A percentile compares a stretch with the other conserved stretches of the same genome.
These are phyloP conservation scores for Leptobrachium leishanense DNA, from an alignment of 2,113 vertebrate genomes.

Conservation along the genomic window DNA sequence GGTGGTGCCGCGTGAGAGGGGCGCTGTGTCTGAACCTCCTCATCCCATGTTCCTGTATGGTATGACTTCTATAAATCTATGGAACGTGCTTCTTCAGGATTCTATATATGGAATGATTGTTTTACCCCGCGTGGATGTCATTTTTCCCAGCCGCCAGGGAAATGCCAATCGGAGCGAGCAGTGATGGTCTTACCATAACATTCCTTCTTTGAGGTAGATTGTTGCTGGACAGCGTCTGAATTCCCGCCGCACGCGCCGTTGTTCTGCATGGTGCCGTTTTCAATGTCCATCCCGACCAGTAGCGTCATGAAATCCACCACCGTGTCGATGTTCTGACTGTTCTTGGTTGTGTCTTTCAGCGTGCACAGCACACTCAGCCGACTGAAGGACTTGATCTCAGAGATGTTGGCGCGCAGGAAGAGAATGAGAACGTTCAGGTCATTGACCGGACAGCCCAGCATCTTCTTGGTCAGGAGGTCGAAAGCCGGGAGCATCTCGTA, in stretches of 20 bases:
- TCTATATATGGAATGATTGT: too few species aligned
- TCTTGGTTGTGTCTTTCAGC: constrained; percentile 69
- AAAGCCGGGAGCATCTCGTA: constrained; percentile 93
- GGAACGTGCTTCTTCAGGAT: too few species aligned
- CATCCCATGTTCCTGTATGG: too few species aligned
- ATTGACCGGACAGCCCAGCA: constrained; percentile 88
- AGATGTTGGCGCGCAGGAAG: constrained; percentile 87
- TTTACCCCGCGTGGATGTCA: too few species aligned
- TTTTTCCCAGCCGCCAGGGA: too few species aligned
- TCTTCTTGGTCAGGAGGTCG: constrained; percentile 80
- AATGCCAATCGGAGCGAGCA: too few species aligned
- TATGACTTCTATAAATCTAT: too few species aligned
- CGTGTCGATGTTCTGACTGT: constrained; percentile 73
- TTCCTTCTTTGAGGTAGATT: constrained; percentile 16
- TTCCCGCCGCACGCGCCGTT: fast-evolving
- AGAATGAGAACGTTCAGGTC: constrained; percentile 91
- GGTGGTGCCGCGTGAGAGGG: too few species aligned
- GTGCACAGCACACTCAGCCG: constrained; percentile 82
- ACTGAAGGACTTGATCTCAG: constrained; percentile 83
- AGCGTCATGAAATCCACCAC: constrained; percentile 94
- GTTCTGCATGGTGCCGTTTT: constrained; percentile 59
- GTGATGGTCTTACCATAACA: constrained; percentile 47
- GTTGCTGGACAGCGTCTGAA: neutral
- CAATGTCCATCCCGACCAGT: constrained; percentile 77
- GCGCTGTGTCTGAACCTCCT: too few species aligned